These are phyloP conservation scores for Potamarius usumacintae DNA, from an alignment of 2,113 vertebrate genomes.

Conservation along the genomic window DNA sequence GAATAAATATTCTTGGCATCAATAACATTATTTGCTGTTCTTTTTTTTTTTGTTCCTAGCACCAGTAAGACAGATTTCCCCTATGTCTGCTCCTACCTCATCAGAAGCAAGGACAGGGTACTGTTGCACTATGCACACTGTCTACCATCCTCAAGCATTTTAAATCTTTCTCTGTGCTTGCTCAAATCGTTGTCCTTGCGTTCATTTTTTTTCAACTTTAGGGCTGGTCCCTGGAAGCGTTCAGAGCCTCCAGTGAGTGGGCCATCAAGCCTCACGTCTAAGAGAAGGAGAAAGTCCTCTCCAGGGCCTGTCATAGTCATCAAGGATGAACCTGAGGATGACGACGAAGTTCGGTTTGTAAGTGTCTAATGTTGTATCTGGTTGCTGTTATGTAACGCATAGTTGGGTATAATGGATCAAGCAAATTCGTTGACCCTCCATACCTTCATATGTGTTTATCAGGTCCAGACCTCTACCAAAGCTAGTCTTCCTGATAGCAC, in stretches of 20 bases:
- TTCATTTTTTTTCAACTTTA: constrained; percentile 29
- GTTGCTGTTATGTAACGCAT: not conserved
- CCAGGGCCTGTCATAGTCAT: constrained; percentile 75
- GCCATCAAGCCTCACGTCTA: constrained; percentile 56
- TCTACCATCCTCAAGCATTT: not conserved
- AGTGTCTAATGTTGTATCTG: constrained; percentile 36
- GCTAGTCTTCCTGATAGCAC: constrained; percentile 79
- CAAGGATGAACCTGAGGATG: constrained; percentile 77
- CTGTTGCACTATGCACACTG: not conserved
- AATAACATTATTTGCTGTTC: not conserved
- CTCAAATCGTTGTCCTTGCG: not conserved
- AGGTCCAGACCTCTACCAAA: constrained; percentile 72
- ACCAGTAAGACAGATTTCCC: constrained; percentile 67
- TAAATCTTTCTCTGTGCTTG: not conserved
- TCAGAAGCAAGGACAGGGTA: constrained; percentile 69
- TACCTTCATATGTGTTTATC: not conserved
- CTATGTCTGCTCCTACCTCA: constrained; percentile 64
- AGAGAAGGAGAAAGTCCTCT: constrained; percentile 67
- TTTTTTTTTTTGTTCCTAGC: constrained; percentile 50
- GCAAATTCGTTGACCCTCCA: not conserved
- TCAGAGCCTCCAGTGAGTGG: constrained; percentile 55
- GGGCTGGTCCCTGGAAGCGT: constrained; percentile 66
- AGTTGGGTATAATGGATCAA: not conserved
- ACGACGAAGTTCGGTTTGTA: constrained; percentile 76
- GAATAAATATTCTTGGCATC: not conserved